Evolutionary conservation across 2,888 invertebrate genomes (phyloP).

Genomic region (Malthinus seriepunctatus): DNA sequence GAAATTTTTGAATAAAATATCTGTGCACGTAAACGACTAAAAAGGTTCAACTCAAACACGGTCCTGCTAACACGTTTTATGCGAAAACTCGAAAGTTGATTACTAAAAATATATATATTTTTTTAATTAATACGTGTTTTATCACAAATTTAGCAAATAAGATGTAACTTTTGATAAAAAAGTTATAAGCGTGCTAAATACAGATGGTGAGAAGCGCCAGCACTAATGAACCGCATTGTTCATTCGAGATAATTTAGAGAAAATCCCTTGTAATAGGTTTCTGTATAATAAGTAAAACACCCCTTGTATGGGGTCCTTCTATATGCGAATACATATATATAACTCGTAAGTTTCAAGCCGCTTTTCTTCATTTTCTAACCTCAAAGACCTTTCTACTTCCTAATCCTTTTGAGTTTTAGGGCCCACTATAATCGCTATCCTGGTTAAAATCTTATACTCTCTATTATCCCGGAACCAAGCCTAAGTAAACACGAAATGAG

Average conservation of each 20-base stretch:
- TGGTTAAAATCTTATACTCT: slow-evolving; percentile 17
- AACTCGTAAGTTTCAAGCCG: slow-evolving; percentile 21
- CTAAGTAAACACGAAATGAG: slow-evolving; percentile 20
- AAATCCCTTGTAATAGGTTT: slow-evolving; percentile 31
- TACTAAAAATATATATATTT: no score
- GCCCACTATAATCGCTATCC: slow-evolving; percentile 18
- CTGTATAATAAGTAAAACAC: slow-evolving; percentile 24
- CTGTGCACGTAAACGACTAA: no score
- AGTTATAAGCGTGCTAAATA: slow-evolving; percentile 16
- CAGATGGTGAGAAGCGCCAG: slow-evolving; percentile 14
- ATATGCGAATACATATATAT: background rate
- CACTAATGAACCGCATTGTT: slow-evolving; percentile 21
- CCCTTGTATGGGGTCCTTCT: slow-evolving; percentile 11
- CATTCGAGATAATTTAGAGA: slow-evolving; percentile 23
- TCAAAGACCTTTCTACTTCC: slow-evolving; percentile 23
- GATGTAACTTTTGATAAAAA: slow-evolving; percentile 9
- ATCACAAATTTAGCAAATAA: slow-evolving; percentile 14
- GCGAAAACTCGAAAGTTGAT: no score
- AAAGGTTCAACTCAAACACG: no score
- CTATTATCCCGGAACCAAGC: slow-evolving; percentile 16
- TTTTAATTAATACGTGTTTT: slow-evolving; percentile 7
- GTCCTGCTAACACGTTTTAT: no score
- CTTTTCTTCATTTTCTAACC: slow-evolving; percentile 22
- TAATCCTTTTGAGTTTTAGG: slow-evolving; percentile 24
- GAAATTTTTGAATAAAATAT: no score